A percentile compares a stretch with the other conserved stretches of the same genome.
phyloP scores from a whole-genome alignment of 1,140 invertebrate species.

The Mercenaria mercenaria region DNA sequence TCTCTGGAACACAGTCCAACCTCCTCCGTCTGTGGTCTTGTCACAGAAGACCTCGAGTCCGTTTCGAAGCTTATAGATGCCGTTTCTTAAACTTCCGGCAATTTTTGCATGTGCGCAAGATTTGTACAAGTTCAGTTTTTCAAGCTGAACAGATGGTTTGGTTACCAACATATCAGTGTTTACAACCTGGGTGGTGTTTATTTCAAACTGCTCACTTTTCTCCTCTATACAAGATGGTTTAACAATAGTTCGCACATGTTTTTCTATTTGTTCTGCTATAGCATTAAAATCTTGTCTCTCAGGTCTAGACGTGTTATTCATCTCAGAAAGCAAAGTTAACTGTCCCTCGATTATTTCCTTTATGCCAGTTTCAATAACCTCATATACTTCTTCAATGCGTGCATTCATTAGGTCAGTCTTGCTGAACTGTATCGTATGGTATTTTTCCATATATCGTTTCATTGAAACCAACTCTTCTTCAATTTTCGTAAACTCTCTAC shows the following conservation, averaged over 20 bases:
- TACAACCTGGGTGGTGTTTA: no score
- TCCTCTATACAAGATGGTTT: neutral
- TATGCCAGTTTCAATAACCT: neutral
- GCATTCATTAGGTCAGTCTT: neutral
- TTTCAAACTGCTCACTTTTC: no score
- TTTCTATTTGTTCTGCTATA: neutral
- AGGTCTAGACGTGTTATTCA: no score
- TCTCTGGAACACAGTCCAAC: slow-evolving; percentile 89
- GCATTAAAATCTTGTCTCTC: neutral
- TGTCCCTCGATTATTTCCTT: neutral
- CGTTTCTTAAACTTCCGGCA: neutral
- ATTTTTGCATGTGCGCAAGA: neutral
- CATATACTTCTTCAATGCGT: neutral
- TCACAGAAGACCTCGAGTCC: slow-evolving; percentile 17
- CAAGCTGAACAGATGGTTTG: neutral
- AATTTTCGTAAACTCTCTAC: neutral
- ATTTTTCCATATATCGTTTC: no score
- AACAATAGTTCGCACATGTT: neutral
- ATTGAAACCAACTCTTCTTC: neutral
- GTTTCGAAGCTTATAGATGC: neutral
- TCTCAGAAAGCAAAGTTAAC: no score
- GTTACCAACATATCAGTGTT: neutral
- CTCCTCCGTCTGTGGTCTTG: slow-evolving; percentile 28
- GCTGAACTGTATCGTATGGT: neutral
- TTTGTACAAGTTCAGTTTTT: no score